These are phyloP conservation scores for Sparus aurata DNA, from an alignment of 2,797 vertebrate genomes.

Conservation along the genomic window DNA sequence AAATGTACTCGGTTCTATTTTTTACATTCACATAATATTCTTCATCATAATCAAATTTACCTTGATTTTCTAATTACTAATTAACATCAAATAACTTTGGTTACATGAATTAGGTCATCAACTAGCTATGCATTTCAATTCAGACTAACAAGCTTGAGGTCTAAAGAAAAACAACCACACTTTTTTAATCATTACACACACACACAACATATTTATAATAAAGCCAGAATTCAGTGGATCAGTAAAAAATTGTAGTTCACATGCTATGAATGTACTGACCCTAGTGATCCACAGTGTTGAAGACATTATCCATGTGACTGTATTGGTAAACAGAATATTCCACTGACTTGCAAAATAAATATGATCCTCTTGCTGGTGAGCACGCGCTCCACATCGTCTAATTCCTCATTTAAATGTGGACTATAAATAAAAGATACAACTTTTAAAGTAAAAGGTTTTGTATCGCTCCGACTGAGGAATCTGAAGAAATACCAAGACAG, in stretches of 20 bases:
- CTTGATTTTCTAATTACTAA: neutral
- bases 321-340: neutral
- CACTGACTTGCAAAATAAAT: constrained; percentile 44
- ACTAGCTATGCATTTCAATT: neutral
- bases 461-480: neutral
- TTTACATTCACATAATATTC: neutral
- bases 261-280: neutral
- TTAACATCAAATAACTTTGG: neutral
- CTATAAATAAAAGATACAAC: neutral
- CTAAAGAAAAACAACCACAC: too few relatives aligned
- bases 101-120: neutral
- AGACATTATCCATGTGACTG: neutral
- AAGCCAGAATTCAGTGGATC: neutral
- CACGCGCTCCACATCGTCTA: neutral
- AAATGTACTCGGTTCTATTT: neutral
- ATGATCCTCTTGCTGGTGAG: neutral
- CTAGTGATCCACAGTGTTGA: neutral
- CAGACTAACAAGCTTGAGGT: neutral
- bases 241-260: neutral
- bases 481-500: neutral
- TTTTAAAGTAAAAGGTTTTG: neutral
- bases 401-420: constrained; percentile 19
- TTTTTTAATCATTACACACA: neutral
- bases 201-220: neutral
- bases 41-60: neutral